Percentiles rank a stretch among this genome's conserved stretches.
Evolutionary conservation across 1,140 invertebrate species (phyloP).

Genomic region (Chlorops oryzae): DNA sequence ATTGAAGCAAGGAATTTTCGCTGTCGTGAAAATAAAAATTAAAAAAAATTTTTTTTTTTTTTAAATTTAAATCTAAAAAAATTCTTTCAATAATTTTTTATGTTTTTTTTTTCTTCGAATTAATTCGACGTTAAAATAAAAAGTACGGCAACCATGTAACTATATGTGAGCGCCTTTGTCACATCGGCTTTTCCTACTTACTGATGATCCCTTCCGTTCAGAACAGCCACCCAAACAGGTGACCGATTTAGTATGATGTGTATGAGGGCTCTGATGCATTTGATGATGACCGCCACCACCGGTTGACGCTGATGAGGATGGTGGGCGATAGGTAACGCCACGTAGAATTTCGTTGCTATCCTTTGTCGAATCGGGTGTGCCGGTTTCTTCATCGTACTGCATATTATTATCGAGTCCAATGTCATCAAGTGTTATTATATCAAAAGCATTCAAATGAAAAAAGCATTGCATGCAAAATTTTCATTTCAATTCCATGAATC

Average conservation of each 20-base stretch:
- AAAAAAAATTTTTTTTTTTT: neutral
- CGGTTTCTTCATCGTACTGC: slow-evolving; percentile 50
- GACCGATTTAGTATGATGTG: slow-evolving; percentile 46
- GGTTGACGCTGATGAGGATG: slow-evolving; percentile 40
- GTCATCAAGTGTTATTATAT: too few relatives aligned
- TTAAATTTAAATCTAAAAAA: neutral
- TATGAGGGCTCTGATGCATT: slow-evolving; percentile 18
- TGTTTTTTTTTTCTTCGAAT: too few relatives aligned
- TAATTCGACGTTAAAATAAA: too few relatives aligned
- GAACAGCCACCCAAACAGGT: slow-evolving; percentile 56
- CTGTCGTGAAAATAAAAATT: neutral
- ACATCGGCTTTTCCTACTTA: too few relatives aligned
- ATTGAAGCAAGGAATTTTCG: slow-evolving; percentile 3
- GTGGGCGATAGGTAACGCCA: slow-evolving; percentile 51
- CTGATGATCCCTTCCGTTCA: slow-evolving; percentile 55
- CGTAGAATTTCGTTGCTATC: slow-evolving; percentile 44
- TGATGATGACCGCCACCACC: slow-evolving; percentile 42
- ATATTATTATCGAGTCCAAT: slow-evolving; percentile 13
- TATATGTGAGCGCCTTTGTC: too few relatives aligned
- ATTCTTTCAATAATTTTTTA: neutral
- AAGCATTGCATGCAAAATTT: too few relatives aligned
- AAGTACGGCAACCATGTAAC: too few relatives aligned
- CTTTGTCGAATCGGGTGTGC: slow-evolving; percentile 51
- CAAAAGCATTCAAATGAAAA: too few relatives aligned
- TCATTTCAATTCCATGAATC: too few relatives aligned